Percentiles rank a stretch among this genome's conserved stretches.
phyloP scores from a whole-genome alignment of 2,113 vertebrate genomes.

The Alosa alosa region DNA sequence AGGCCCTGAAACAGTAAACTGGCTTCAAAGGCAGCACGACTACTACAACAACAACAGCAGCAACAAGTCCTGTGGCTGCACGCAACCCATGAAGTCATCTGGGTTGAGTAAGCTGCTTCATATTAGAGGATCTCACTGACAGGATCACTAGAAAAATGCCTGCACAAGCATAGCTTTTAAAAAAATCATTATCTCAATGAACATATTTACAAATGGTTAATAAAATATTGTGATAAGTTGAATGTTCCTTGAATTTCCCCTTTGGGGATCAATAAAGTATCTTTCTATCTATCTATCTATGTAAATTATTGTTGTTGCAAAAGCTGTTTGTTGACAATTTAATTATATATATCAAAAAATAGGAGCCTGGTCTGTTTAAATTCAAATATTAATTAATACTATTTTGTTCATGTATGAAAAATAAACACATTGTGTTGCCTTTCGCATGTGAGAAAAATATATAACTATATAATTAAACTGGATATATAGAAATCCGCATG shows the following conservation, averaged over 20 bases:
- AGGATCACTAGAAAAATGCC: not conserved
- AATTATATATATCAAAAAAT: not conserved
- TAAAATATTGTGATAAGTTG: not conserved
- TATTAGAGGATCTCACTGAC: not conserved
- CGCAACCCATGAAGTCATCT: constrained; percentile 8
- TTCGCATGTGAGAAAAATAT: too few species aligned
- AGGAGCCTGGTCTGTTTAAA: not conserved
- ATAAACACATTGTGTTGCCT: not conserved
- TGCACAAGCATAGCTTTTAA: not conserved
- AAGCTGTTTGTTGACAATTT: not conserved
- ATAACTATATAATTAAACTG: too few species aligned
- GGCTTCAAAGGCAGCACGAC: constrained; percentile 33
- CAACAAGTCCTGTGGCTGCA: not conserved
- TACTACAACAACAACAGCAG: constrained; percentile 20
- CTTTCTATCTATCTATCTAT: too few species aligned
- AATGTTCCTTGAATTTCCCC: not conserved
- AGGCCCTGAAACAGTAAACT: constrained; percentile 22
- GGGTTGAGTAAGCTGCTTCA: not conserved
- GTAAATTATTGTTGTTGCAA: not conserved
- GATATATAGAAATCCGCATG: not conserved
- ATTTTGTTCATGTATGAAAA: not conserved
- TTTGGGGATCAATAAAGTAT: too few species aligned
- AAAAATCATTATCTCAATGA: not conserved
- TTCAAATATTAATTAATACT: not conserved
- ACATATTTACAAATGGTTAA: not conserved